phyloP scores from a whole-genome alignment of 2,113 vertebrate species.

The Cynocephalus volans region DNA sequence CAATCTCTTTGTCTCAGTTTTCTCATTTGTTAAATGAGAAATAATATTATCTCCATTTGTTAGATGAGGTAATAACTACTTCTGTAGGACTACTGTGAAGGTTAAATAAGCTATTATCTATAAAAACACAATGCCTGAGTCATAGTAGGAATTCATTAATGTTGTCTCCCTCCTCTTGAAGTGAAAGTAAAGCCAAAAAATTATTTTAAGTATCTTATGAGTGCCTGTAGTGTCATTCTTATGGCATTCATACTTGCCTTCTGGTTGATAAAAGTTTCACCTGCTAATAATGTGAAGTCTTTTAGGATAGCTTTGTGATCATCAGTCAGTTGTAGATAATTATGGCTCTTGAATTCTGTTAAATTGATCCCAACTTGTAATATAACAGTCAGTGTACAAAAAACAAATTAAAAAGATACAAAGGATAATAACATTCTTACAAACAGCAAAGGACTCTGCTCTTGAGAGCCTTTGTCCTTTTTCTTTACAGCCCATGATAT shows the following conservation, averaged over 20 bases:
- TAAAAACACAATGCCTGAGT: conserved; percentile 30
- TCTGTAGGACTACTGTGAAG: background rate
- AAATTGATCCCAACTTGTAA: conserved; percentile 18
- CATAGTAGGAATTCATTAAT: background rate
- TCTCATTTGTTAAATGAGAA: conserved; percentile 19
- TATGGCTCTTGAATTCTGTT: conserved; percentile 14
- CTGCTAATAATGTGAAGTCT: background rate
- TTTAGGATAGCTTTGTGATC: background rate
- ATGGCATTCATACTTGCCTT: conserved; percentile 12
- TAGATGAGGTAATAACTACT: background rate
- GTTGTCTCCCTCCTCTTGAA: background rate
- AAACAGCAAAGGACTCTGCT: conserved; percentile 10
- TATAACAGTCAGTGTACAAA: background rate
- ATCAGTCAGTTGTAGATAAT: background rate
- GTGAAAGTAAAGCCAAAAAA: background rate
- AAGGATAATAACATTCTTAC: conserved; percentile 27
- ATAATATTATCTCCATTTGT: no score
- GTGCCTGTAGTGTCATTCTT: background rate
- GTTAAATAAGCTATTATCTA: conserved; percentile 22
- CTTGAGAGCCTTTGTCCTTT: conserved; percentile 8
- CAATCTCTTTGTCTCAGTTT: conserved; percentile 15
- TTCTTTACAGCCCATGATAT: background rate
- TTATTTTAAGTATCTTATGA: background rate
- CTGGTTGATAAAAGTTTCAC: background rate
- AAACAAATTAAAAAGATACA: background rate